Evolutionary conservation across 2,113 vertebrate species (phyloP), one percentile per base, ranked within the genome.

Genomic region (Sialia sialis): DNA sequence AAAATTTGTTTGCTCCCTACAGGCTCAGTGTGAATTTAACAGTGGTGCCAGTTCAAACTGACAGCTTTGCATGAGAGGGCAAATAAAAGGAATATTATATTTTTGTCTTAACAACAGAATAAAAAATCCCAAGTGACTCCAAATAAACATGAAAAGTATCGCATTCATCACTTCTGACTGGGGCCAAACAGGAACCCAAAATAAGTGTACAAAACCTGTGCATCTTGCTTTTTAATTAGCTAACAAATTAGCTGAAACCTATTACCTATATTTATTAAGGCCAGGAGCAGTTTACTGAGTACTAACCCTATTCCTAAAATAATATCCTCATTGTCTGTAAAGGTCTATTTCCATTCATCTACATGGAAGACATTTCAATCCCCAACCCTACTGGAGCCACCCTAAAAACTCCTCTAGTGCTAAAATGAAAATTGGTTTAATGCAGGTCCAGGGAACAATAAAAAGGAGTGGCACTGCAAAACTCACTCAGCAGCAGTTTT

Each of bases 191-290:
- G 48, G 68, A 80, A 27, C 43, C 58, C n/a, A 29, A 73, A 90
- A 17, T 10, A 1, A 4, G 32, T 6, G 22, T 46, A n/a, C 13
- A 69, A 39, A 81, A 41, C 25, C 49, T 63, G 36, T 60, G 55
- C 26, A 49, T 54, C 41, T 90, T 80, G 55, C 26, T 54, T 92
- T 92, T 86, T 73, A 95, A 92, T 95, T 95, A 88, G 60, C 74
- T 75, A 44, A 59, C 44, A 79, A 90, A 90, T 93, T 75, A 93
- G 56, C 56, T 78, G 80, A 95, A 95, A 77, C 34, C 34, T 70
- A 81, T 87, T 87, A 81, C 30, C 20, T 84, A 3, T 74, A 89
- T 81, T 81, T 70, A 77, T 84, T 69, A 84, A 81, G 62, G 39
- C 68, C 68, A 92, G 77, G 23, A 91, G 60, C 55, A 80, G 72